Evolutionary conservation across 2,113 vertebrate species (phyloP), one percentile per base, ranked within the genome.

Genomic region (Galeopterus variegatus): DNA sequence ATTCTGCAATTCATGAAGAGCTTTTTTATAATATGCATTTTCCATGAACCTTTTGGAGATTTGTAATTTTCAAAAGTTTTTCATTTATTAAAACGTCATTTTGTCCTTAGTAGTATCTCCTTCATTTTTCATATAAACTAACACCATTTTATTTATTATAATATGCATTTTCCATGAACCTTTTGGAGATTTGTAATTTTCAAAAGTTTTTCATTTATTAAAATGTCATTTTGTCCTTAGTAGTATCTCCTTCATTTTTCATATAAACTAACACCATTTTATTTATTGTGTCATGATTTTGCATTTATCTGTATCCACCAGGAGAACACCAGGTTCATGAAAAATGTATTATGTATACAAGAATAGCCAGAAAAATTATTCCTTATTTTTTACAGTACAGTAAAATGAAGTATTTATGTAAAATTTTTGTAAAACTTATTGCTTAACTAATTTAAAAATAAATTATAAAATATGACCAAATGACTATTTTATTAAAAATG

Each of bases 361-460:
- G 21, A 64, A 3, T 28, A 64, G 13, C 41, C 45, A 72, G 41
- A 85, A 62, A 80, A 54, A 41, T 76, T 76, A 58, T 5, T 50
- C 9, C 90, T 33, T 82, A 41, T 41, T 36, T 87, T 86, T 14
- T 67, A 48, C 7, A n/a, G 1, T 60, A 60, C 10, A 60, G 26
- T 41, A 41, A 41, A 67, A 76, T 69, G 23, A 67, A 67, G 14
- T 50, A 8, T 79, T 86, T 45, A 33, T 36, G 8, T 70, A 11
- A 31, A 52, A 62, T 79, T n/a, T 86, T 45, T 33, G 56, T 92
- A 87, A 92, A 80, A 92, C 11, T 80, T 80, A 64, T 56, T 28
- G n/a, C 2, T 31, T 48, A 87, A 19, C 1, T 64, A 73, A 72
- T 88, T 31, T 8, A 58, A 24, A 62, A 81, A 52, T 45, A 69